Evolutionary conservation across 2,113 vertebrate species (phyloP).

Genomic region (Casuarius casuarius): DNA sequence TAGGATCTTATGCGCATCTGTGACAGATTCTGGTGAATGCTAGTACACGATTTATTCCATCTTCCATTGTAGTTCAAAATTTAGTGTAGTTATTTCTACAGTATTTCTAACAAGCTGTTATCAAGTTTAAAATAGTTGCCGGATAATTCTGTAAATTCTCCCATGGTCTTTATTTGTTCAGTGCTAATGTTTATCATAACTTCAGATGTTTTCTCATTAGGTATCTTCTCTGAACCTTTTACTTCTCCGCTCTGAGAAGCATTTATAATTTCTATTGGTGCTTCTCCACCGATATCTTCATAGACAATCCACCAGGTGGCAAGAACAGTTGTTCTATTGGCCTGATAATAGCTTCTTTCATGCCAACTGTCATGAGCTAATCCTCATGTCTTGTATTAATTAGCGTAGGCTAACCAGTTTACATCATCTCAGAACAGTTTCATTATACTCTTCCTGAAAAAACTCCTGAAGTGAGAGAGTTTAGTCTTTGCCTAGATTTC

Average conservation of each 20-base stretch:
- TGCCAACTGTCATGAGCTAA: neutral
- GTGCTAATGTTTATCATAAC: neutral
- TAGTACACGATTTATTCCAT: neutral
- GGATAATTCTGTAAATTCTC: neutral
- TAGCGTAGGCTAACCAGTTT: neutral
- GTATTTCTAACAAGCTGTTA: neutral
- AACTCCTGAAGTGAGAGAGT: neutral
- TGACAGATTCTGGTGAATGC: neutral
- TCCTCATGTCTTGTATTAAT: neutral
- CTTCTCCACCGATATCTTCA: neutral
- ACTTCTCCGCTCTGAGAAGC: neutral
- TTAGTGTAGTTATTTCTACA: neutral
- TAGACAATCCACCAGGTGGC: neutral
- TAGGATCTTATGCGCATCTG: rapidly evolving
- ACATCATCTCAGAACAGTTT: neutral
- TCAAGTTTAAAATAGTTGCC: neutral
- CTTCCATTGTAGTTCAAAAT: neutral
- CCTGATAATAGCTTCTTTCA: neutral
- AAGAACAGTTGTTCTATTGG: neutral
- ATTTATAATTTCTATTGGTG: neutral
- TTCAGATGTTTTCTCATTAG: neutral
- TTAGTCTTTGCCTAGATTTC: neutral
- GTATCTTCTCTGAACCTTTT: neutral
- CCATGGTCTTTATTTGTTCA: neutral
- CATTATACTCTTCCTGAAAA: neutral